Evolutionary conservation across 2,113 vertebrate species (phyloP).

Genomic region (Dascyllus trimaculatus): DNA sequence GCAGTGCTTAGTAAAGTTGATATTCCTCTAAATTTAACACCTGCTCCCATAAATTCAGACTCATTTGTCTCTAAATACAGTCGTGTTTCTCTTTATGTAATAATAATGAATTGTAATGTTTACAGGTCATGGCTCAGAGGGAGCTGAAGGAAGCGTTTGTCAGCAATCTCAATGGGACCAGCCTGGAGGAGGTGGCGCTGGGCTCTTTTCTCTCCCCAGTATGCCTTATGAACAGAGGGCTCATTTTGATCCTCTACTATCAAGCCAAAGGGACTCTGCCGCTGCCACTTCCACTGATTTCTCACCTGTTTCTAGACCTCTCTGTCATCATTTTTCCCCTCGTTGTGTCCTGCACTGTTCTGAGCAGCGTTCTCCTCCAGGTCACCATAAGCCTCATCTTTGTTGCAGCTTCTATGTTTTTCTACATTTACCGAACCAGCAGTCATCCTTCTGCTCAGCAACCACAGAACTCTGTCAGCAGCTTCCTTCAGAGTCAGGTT

Average conservation of each 20-base stretch:
- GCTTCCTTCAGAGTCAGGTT: conserved; percentile 83
- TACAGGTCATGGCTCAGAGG: conserved; percentile 88
- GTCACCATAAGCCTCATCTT: conserved; percentile 72
- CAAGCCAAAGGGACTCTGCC: conserved; percentile 73
- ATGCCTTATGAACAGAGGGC: conserved; percentile 89
- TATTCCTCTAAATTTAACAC: neutral
- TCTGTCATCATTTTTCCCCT: conserved; percentile 86
- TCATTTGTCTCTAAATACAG: neutral
- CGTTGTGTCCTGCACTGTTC: conserved; percentile 88
- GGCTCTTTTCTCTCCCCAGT: conserved; percentile 87
- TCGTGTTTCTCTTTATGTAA: neutral
- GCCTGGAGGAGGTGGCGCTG: conserved; percentile 87
- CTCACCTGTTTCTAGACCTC: conserved; percentile 89
- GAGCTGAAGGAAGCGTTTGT: conserved; percentile 92
- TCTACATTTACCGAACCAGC: conserved; percentile 75
- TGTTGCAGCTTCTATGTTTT: conserved; percentile 74
- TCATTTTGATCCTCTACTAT: conserved; percentile 85
- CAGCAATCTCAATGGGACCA: conserved; percentile 93
- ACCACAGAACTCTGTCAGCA: conserved; percentile 65
- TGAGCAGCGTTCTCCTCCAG: conserved; percentile 81
- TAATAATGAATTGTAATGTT: conserved; percentile 28
- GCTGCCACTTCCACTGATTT: conserved; percentile 72
- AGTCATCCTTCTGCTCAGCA: conserved; percentile 41
- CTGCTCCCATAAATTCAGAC: neutral
- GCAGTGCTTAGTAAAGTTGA: too few species aligned